A percentile compares a stretch with the other conserved stretches of the same genome.
Evolutionary conservation across 2,888 invertebrate species (phyloP).

Genomic region (Scaptodrosophila latifasciaeformis): DNA sequence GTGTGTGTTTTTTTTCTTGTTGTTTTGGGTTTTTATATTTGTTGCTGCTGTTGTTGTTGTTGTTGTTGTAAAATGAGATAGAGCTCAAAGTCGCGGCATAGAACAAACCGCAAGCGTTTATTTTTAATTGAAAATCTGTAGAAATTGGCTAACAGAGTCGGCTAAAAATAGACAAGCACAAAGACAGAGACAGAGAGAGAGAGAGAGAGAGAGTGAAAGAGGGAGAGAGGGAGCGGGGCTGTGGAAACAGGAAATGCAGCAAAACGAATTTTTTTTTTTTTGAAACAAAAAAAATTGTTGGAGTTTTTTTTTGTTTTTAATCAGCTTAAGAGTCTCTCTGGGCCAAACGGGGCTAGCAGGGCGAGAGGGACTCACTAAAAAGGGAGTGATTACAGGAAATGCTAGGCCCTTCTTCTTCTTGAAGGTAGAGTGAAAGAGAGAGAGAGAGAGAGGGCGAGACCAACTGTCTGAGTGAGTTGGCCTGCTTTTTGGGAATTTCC

Average conservation of each 20-base stretch:
- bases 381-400: too few relatives aligned
- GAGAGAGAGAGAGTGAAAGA: too few relatives aligned
- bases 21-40: not conserved
- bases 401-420: too few relatives aligned
- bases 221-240: slow-evolving; percentile 2
- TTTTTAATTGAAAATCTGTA: slow-evolving; percentile 51
- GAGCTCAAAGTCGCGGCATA: slow-evolving; percentile 55
- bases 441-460: too few relatives aligned
- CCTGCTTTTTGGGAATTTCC: slow-evolving; percentile 72
- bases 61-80: slow-evolving; percentile 54
- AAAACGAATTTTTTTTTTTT: too few relatives aligned
- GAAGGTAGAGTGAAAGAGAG: too few relatives aligned
- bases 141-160: slow-evolving; percentile 3
- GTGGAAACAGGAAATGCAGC: slow-evolving; percentile 56
- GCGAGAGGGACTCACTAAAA: too few relatives aligned
- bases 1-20: not conserved
- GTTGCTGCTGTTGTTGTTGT: not conserved
- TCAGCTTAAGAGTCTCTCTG: too few relatives aligned
- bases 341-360: too few relatives aligned
- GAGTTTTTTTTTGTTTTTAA: too few relatives aligned
- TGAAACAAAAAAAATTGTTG: too few relatives aligned
- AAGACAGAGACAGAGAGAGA: not conserved
- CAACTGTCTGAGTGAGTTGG: too few relatives aligned
- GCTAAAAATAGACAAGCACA: not conserved
- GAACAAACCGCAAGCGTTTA: slow-evolving; percentile 55